Percentiles rank a stretch among this genome's conserved stretches.
Evolutionary conservation across 2,888 invertebrate genomes (phyloP).

Genomic region (Perizoma affinitatum): DNA sequence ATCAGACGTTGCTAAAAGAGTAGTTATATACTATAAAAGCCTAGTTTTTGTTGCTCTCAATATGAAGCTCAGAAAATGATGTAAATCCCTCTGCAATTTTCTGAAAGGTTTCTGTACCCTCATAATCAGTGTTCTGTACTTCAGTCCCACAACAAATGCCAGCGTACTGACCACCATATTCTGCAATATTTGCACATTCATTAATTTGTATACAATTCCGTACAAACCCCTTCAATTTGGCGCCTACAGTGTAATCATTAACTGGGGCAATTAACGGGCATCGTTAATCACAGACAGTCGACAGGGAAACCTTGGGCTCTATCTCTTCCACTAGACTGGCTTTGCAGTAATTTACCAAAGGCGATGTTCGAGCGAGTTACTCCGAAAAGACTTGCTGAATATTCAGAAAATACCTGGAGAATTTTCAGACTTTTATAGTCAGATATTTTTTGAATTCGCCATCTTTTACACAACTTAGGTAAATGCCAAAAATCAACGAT

Average conservation of each 20-base stretch:
- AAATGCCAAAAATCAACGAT: slow-evolving; percentile 3
- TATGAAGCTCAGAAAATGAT: background rate
- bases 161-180: too few species aligned
- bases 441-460: too few species aligned
- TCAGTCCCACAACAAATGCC: background rate
- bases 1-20: too few species aligned
- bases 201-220: slow-evolving; percentile 1
- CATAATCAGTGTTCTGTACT: too few species aligned
- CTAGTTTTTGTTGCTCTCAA: background rate
- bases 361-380: slow-evolving; percentile 13
- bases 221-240: slow-evolving; percentile 11
- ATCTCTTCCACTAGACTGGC: slow-evolving; percentile 50
- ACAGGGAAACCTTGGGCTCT: slow-evolving; percentile 38
- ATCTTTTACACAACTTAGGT: too few species aligned
- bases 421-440: background rate
- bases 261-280: slow-evolving; percentile 38
- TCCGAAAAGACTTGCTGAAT: slow-evolving; percentile 8
- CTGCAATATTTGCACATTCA: background rate
- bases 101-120: too few species aligned
- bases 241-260: slow-evolving; percentile 11
- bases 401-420: background rate
- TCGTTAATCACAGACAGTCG: slow-evolving; percentile 43
- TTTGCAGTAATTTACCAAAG: slow-evolving; percentile 18
- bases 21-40: background rate
- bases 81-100: background rate